Evolutionary conservation across 2,113 vertebrate species (phyloP), one percentile per base, ranked within the genome.

Genomic region (Phoenicopterus ruber): DNA sequence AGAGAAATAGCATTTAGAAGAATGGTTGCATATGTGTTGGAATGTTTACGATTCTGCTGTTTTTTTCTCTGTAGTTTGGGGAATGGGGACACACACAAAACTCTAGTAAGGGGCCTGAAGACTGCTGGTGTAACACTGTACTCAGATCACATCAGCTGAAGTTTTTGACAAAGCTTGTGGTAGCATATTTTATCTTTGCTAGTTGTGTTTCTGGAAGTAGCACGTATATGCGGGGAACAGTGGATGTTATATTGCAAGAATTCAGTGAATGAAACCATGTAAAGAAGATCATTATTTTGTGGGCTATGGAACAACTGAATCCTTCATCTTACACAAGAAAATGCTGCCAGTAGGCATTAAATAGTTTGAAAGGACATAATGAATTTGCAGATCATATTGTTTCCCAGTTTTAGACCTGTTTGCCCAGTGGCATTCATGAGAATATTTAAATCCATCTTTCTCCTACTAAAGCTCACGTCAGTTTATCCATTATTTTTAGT

Each of bases 171-270:
- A 63, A 78, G 12, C 2, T 52, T 72, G 66, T 82, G n/a, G 18
- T 40, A 74, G 20, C 4, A 5, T 36, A 47, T 62, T 69, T 76
- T 72, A 29, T 13, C 19, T 80, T 79, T 76, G 9, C 14, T 47
- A 2, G 5, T 67, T 82, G 7, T 74, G 6, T 72, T 82, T 67
- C 25, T 44, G 69, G 22, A 71, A 79, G 17, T 20, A 79, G 38
- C 15, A 49, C 15, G 6, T n/a, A 4, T 10, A 22, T 11, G 11
- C 0, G 0, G 10, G 13, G 15, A 84, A 3, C 4, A 25, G 10
- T 34, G 13, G 15, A 38, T 63, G 32, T 21, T 67, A 26, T 20
- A 32, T 47, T 59, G 13, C 54, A 84, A 38, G 13, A 73, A 57
- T 25, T 40, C 18, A 42, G 7, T 24, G 6, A 82, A 76, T 8